phyloP scores from a whole-genome alignment of 2,113 vertebrate species.

The Tychaedon coryphoeus region DNA sequence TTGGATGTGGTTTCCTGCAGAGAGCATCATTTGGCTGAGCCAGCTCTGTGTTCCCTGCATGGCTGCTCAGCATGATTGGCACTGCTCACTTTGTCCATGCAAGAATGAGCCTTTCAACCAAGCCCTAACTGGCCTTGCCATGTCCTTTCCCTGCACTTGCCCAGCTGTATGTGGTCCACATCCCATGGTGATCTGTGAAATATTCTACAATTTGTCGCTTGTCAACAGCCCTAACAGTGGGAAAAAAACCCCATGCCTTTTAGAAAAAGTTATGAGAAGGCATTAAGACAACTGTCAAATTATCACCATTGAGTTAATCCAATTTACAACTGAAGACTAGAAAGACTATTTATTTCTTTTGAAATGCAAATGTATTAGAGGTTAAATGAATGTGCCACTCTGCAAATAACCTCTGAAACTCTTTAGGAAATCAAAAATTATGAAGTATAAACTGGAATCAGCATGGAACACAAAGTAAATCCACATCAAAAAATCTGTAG shows the following conservation, averaged over 20 bases:
- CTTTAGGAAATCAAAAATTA: background rate
- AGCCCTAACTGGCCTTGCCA: background rate
- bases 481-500: background rate
- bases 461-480: background rate
- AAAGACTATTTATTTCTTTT: background rate
- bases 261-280: background rate
- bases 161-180: background rate
- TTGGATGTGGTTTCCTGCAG: background rate
- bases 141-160: background rate
- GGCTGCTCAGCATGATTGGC: background rate
- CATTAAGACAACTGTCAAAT: background rate
- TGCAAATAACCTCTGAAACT: background rate
- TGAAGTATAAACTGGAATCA: background rate
- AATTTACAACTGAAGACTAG: background rate
- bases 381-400: background rate
- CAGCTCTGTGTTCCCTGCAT: background rate
- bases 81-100: background rate
- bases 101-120: background rate
- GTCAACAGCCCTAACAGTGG: background rate
- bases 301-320: background rate
- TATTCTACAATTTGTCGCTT: background rate
- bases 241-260: rapidly evolving
- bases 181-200: background rate
- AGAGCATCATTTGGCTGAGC: background rate
- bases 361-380: background rate